Conservation (phyloP, 2,797 vertebrate genomes). For the Potorous gilbertii region DNA sequence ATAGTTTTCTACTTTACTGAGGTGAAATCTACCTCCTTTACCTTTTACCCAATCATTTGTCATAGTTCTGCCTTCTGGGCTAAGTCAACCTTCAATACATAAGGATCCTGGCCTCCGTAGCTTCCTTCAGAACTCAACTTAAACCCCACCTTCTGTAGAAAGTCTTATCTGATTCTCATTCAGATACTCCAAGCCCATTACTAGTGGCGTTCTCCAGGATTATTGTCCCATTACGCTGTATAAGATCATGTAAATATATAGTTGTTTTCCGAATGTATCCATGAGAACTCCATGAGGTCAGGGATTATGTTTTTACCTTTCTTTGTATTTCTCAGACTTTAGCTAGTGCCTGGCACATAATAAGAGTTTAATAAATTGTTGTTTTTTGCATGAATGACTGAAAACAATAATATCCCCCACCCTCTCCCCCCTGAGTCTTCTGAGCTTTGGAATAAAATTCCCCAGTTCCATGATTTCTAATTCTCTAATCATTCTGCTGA, state of each 20-base stretch:
- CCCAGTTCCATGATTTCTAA: neutral
- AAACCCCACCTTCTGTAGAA: neutral
- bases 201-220: neutral
- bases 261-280: neutral
- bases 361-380: neutral
- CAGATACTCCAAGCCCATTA: neutral
- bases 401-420: neutral
- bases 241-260: neutral
- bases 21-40: too few species aligned
- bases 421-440: neutral
- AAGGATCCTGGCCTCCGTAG: neutral
- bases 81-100: neutral
- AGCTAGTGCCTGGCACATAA: neutral
- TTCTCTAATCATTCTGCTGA: neutral
- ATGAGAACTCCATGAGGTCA: neutral
- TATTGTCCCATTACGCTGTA: neutral
- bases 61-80: neutral
- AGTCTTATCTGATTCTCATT: neutral
- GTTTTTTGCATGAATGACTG: neutral
- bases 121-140: neutral
- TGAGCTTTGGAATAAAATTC: neutral
- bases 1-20: neutral
- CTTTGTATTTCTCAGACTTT: neutral
- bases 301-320: neutral
- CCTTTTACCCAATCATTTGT: neutral